Conservation (phyloP, 2,888 invertebrate species). For the Melangyna quadrimaculata region DNA sequence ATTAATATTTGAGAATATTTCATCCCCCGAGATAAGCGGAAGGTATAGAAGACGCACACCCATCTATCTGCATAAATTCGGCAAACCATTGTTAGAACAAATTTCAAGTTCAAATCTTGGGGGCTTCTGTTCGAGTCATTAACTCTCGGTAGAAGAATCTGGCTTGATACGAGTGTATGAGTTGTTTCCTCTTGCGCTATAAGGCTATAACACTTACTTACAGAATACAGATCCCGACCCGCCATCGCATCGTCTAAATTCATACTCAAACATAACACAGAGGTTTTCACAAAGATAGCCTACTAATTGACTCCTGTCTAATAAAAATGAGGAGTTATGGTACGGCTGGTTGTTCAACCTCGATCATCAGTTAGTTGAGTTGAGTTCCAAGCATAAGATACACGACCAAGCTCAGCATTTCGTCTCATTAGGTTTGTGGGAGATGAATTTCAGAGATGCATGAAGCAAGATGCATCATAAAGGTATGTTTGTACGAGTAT, state of each 20-base stretch:
- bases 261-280: conserved; percentile 1
- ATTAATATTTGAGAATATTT: conserved; percentile 67
- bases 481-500: too few species aligned
- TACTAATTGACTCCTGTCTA: conserved; percentile 71
- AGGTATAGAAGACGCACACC: neutral
- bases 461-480: conserved; percentile 56
- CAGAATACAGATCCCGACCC: conserved; percentile 1
- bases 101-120: conserved; percentile 32
- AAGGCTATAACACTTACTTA: too few species aligned
- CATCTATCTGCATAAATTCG: neutral
- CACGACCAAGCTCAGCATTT: conserved; percentile 25
- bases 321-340: conserved; percentile 67
- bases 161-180: conserved; percentile 35
- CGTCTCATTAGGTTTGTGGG: conserved; percentile 68
- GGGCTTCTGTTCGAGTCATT: conserved; percentile 61
- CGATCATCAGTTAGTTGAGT: conserved; percentile 45
- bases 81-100: conserved; percentile 21
- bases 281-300: conserved; percentile 55
- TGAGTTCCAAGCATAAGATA: too few species aligned
- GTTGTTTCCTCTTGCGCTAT: neutral
- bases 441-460: conserved; percentile 54
- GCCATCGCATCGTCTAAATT: conserved; percentile 19
- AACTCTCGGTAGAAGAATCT: conserved; percentile 49
- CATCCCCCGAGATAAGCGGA: conserved; percentile 59
- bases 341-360: conserved; percentile 27